phyloP scores from a whole-genome alignment of 1,140 invertebrate genomes.

The Drosophila ogumai region DNA sequence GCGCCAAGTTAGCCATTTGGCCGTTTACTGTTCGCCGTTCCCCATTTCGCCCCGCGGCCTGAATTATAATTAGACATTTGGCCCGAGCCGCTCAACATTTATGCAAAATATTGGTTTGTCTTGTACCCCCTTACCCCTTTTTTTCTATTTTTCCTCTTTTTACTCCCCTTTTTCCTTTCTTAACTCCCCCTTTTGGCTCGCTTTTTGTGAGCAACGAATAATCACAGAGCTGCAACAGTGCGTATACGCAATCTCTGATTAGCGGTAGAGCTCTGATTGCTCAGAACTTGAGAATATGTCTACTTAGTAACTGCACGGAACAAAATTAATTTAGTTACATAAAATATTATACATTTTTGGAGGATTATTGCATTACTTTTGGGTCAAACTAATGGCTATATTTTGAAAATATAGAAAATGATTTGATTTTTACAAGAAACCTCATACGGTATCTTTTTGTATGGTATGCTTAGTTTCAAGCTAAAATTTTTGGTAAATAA shows the following conservation, averaged over 20 bases:
- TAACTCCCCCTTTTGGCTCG: neutral
- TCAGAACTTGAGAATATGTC: slow-evolving; percentile 9
- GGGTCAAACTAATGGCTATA: neutral
- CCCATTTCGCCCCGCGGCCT: slow-evolving; percentile 37
- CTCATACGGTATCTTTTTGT: too few species aligned
- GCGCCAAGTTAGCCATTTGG: slow-evolving; percentile 48
- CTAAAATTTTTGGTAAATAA: too few species aligned
- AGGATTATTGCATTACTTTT: too few species aligned
- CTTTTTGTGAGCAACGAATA: slow-evolving; percentile 15
- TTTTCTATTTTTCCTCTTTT: neutral
- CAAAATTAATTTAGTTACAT: too few species aligned
- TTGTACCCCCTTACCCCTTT: neutral
- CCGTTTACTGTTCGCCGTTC: slow-evolving; percentile 36
- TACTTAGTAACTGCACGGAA: slow-evolving; percentile 16
- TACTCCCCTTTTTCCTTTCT: neutral
- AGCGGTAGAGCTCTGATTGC: slow-evolving; percentile 18
- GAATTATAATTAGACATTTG: slow-evolving; percentile 73
- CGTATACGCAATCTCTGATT: slow-evolving; percentile 80
- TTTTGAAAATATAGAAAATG: neutral
- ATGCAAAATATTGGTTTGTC: slow-evolving; percentile 72
- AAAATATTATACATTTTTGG: neutral
- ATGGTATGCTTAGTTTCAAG: too few species aligned
- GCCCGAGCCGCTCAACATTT: slow-evolving; percentile 61
- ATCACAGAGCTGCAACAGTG: slow-evolving; percentile 71
- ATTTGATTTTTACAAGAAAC: neutral